These are phyloP conservation scores for Connochaetes taurinus DNA, from an alignment of 2,113 vertebrate genomes.

Conservation along the genomic window DNA sequence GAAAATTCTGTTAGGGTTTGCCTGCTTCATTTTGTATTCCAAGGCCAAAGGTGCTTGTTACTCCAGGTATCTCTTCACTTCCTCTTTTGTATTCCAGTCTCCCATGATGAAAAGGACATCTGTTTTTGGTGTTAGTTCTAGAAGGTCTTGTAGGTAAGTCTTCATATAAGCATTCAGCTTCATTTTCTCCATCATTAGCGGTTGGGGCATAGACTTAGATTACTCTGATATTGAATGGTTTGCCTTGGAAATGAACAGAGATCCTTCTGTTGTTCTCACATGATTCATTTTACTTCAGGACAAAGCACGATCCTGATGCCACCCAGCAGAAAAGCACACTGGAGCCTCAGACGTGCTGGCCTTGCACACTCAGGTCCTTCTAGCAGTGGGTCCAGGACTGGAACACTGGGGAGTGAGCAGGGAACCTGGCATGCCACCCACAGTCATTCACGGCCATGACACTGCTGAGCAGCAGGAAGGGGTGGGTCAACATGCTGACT, in stretches of 20 bases:
- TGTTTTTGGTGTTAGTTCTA: neutral
- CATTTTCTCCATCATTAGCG: neutral
- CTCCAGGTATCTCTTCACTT: neutral
- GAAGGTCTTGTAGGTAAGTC: neutral
- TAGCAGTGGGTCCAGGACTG: slow-evolving; percentile 89
- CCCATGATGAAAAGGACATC: neutral
- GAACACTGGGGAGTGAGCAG: slow-evolving; percentile 83
- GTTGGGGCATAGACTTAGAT: neutral
- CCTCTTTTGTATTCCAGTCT: neutral
- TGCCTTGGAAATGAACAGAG: neutral
- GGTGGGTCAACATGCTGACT: slow-evolving; percentile 88
- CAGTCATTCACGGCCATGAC: slow-evolving; percentile 93
- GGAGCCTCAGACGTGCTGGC: slow-evolving; percentile 89
- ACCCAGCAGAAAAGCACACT: slow-evolving; percentile 89
- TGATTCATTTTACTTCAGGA: slow-evolving; percentile 66
- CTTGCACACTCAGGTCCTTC: slow-evolving; percentile 87
- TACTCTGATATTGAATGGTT: neutral
- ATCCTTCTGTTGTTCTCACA: neutral
- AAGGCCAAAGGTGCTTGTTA: neutral
- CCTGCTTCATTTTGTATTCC: neutral
- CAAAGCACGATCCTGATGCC: slow-evolving; percentile 73
- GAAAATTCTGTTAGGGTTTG: neutral
- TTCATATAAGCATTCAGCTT: neutral
- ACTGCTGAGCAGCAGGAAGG: slow-evolving; percentile 88
- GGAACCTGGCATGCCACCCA: slow-evolving; percentile 85